Evolutionary conservation across 2,888 invertebrate genomes (phyloP).

Genomic region (Zygogramma bicolorata): DNA sequence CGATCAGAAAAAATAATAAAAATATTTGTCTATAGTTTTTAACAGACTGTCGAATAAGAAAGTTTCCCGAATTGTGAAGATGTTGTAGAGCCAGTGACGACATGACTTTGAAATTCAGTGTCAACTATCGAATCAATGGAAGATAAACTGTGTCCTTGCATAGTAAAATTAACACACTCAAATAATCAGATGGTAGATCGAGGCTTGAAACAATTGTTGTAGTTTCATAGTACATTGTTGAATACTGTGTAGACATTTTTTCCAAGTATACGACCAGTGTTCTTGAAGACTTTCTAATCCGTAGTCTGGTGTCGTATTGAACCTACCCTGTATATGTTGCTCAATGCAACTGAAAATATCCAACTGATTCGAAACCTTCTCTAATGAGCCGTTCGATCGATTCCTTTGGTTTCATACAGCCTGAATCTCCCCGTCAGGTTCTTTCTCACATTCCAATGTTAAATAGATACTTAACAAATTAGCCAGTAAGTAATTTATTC

Average conservation of each 20-base stretch:
- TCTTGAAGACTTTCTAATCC: no score
- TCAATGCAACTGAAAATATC: not conserved
- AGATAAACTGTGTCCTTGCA: no score
- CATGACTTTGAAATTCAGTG: no score
- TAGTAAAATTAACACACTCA: not conserved
- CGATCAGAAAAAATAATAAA: no score
- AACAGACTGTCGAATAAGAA: no score
- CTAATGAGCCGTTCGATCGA: not conserved
- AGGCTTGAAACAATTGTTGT: not conserved
- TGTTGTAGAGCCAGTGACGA: no score
- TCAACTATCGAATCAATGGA: no score
- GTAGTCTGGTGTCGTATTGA: not conserved
- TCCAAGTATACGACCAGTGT: no score
- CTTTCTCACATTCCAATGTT: constrained; percentile 15
- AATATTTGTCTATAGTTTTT: no score
- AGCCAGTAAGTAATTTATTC: constrained; percentile 43
- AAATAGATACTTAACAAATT: constrained; percentile 31
- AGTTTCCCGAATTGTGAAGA: no score
- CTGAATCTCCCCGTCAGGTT: not conserved
- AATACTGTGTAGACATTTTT: not conserved
- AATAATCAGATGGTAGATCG: not conserved
- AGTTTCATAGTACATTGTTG: not conserved
- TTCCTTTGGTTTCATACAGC: not conserved
- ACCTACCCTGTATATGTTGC: not conserved
- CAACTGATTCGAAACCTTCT: not conserved